Conservation (phyloP, 2,888 invertebrate species). For the Eupithecia pulchellata region DNA sequence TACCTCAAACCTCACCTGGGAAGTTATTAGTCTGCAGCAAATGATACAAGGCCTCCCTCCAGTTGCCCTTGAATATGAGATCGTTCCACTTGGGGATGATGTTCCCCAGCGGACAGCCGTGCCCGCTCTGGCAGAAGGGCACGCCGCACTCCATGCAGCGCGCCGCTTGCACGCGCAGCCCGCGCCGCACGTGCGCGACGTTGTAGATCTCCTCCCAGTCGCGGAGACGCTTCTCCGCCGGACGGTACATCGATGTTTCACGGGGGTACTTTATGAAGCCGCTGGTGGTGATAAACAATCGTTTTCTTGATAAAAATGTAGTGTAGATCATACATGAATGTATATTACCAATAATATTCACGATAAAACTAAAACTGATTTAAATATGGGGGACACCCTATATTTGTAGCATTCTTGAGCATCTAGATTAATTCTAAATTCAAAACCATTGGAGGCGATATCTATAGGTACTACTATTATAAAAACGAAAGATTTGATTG, state of each 20-base stretch:
- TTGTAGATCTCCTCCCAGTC: slow-evolving; percentile 99
- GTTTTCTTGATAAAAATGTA: no score
- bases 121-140: slow-evolving; percentile 92
- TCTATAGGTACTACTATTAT: no score
- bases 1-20: no score
- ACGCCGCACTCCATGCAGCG: slow-evolving; percentile 99
- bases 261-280: slow-evolving; percentile 99
- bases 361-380: no score
- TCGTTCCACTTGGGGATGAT: slow-evolving; percentile 99
- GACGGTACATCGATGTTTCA: slow-evolving; percentile 94
- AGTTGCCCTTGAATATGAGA: slow-evolving; percentile 96
- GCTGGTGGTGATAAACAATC: no score
- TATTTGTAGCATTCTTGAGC: no score
- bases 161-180: slow-evolving; percentile 95
- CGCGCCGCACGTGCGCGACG: slow-evolving; percentile 93
- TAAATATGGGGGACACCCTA: no score
- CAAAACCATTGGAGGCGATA: no score
- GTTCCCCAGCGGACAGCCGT: slow-evolving; percentile 99
- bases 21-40: slow-evolving; percentile 99
- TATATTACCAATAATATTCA: no score
- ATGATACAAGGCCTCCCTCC: slow-evolving; percentile 97
- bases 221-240: slow-evolving; percentile 92
- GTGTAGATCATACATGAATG: no score
- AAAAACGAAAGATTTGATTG: no score
- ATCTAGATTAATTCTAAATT: no score